Conservation (phyloP, 2,797 vertebrate genomes). For the Smutsia temminckii region DNA sequence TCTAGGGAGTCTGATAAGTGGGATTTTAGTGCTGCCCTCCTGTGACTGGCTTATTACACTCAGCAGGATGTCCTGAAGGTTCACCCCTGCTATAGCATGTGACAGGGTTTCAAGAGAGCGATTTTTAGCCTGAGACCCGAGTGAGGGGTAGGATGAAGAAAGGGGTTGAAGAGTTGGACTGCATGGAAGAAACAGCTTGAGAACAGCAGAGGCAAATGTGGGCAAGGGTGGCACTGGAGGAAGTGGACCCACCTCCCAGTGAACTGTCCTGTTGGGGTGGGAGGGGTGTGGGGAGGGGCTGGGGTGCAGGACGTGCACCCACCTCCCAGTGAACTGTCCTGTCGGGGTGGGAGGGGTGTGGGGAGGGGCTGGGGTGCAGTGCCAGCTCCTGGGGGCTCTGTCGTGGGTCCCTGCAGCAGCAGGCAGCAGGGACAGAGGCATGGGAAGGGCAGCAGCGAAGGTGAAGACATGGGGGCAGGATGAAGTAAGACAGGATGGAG, state of each 20-base stretch:
- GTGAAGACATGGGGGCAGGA: too few species aligned
- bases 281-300: rapidly evolving
- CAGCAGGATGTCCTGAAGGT: rapidly evolving
- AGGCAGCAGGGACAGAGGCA: neutral
- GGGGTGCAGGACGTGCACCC: rapidly evolving
- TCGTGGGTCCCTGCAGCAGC: too few species aligned
- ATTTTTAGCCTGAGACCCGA: neutral
- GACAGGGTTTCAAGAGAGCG: neutral
- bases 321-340: neutral
- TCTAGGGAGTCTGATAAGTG: neutral
- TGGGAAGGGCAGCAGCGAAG: neutral
- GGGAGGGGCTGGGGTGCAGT: rapidly evolving
- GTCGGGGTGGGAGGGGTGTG: rapidly evolving
- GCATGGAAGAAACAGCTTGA: rapidly evolving
- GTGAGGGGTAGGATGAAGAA: rapidly evolving
- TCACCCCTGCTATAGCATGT: rapidly evolving
- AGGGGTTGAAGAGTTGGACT: rapidly evolving
- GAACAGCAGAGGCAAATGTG: neutral
- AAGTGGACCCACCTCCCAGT: rapidly evolving
- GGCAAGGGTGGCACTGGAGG: neutral
- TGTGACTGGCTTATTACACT: neutral
- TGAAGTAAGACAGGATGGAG: neutral
- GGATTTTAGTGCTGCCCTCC: neutral
- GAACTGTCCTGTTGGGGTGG: neutral
- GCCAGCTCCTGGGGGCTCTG: neutral